Conservation (phyloP, 2,113 vertebrate species). For the Laterallus jamaicensis region DNA sequence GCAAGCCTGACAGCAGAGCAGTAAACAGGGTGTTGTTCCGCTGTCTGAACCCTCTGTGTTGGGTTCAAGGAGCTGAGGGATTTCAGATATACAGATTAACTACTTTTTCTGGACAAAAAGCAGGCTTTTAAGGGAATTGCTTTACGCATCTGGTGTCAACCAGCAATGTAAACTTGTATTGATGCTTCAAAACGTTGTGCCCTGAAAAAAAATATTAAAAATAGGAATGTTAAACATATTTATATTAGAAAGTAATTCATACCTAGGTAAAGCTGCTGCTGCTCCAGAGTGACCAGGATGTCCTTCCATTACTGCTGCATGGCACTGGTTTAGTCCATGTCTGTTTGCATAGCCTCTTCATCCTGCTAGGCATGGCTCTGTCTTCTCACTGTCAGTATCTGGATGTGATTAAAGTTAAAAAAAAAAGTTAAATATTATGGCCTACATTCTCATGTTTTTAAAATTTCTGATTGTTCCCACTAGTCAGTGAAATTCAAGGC, state of each 20-base stretch:
- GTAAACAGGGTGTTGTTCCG: background rate
- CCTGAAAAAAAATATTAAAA: background rate
- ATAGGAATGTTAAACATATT: background rate
- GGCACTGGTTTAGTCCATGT: slow-evolving; percentile 24
- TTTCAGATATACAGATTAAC: background rate
- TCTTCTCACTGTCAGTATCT: slow-evolving; percentile 49
- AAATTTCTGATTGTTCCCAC: background rate
- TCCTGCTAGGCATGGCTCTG: background rate
- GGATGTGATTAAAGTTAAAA: background rate
- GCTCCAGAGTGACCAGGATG: slow-evolving; percentile 40
- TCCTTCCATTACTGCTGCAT: slow-evolving; percentile 46
- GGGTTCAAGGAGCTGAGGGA: background rate
- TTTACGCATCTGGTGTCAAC: background rate
- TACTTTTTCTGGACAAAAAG: background rate
- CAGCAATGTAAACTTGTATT: background rate
- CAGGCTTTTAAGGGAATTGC: background rate
- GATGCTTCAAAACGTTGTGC: background rate
- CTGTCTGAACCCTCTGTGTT: background rate
- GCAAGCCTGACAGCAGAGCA: background rate
- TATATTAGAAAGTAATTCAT: background rate
- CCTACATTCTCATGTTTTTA: background rate
- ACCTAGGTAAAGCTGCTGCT: slow-evolving; percentile 51
- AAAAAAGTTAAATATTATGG: background rate
- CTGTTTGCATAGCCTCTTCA: slow-evolving; percentile 44
- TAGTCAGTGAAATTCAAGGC: background rate